Conservation (phyloP, 1,140 invertebrate genomes). For the Eumaeus atala region DNA sequence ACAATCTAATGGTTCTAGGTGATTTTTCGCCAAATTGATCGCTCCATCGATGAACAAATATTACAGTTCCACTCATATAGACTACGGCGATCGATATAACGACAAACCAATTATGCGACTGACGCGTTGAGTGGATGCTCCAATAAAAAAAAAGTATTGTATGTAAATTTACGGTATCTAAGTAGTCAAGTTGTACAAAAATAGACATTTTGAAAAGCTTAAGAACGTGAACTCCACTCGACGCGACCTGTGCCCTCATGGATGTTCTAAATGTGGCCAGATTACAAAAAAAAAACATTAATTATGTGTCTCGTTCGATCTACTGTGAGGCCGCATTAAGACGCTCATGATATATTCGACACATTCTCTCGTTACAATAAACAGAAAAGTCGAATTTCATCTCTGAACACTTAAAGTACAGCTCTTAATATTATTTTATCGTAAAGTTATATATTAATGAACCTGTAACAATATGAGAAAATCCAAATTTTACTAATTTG, state of each 20-base stretch:
- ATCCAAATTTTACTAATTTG: constrained; percentile 74
- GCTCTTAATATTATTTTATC: constrained; percentile 71
- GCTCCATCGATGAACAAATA: constrained; percentile 12
- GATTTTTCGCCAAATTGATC: constrained; percentile 35
- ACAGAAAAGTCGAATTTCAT: constrained; percentile 62
- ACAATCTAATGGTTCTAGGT: constrained; percentile 30
- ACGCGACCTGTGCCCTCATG: constrained; percentile 35
- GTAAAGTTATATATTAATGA: constrained; percentile 71
- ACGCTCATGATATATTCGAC: constrained; percentile 23
- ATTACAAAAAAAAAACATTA: constrained; percentile 10
- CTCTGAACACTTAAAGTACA: constrained; percentile 74
- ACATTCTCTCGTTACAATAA: constrained; percentile 61
- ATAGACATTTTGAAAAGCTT: constrained; percentile 33
- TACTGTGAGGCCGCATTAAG: constrained; percentile 20
- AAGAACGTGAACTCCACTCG: constrained; percentile 33
- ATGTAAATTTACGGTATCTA: constrained; percentile 1
- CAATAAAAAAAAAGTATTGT: constrained; percentile 2
- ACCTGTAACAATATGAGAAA: constrained; percentile 73
- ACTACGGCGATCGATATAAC: constrained; percentile 27
- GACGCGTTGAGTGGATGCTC: constrained; percentile 32
- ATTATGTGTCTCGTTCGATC: constrained; percentile 8
- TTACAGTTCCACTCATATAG: constrained; percentile 8
- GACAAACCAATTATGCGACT: constrained; percentile 29
- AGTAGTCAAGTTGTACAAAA: constrained; percentile 34
- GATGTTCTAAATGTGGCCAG: constrained; percentile 37